Conservation (phyloP, 2,113 vertebrate genomes). For the Falco punctatus region DNA sequence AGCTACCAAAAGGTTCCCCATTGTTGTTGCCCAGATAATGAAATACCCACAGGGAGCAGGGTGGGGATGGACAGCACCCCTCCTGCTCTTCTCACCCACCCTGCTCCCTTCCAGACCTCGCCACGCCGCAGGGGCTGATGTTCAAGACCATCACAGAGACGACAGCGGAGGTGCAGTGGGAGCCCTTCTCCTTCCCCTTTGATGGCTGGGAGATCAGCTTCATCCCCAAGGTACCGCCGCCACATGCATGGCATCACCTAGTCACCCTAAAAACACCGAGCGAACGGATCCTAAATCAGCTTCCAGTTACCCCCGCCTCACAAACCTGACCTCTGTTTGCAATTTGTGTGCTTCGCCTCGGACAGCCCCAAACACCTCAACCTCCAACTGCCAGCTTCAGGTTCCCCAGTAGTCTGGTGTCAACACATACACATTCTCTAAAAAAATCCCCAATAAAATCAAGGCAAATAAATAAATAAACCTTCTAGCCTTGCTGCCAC, state of each 20-base stretch:
- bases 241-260: rapidly evolving
- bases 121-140: conserved; percentile 88
- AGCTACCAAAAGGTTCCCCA: not conserved
- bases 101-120: conserved; percentile 86
- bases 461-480: not conserved
- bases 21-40: not conserved
- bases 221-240: conserved; percentile 89
- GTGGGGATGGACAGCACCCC: rapidly evolving
- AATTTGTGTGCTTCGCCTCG: not conserved
- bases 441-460: not conserved
- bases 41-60: not conserved
- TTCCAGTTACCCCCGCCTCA: not conserved
- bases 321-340: not conserved
- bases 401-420: not conserved
- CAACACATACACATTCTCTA: not conserved
- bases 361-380: not conserved
- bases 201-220: conserved; percentile 99
- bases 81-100: not conserved
- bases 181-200: conserved; percentile 90
- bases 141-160: conserved; percentile 97
- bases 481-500: not conserved
- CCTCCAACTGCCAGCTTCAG: not conserved
- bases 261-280: not conserved
- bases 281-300: rapidly evolving
- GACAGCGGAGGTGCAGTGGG: conserved; percentile 94